These are phyloP conservation scores for Asobara japonica DNA, from an alignment of 1,140 invertebrate genomes.

Conservation along the genomic window DNA sequence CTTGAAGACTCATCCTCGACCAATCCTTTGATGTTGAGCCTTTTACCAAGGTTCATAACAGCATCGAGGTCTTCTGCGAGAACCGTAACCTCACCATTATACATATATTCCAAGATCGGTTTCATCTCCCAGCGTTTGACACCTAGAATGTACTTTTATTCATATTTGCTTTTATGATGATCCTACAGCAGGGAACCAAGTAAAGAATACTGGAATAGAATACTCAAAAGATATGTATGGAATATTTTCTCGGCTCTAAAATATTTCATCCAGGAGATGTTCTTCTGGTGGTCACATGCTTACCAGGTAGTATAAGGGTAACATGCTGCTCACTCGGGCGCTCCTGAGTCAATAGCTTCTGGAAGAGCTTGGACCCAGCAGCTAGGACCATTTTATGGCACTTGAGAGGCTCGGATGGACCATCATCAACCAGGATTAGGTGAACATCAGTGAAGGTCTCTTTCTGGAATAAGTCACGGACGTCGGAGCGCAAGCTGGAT, in stretches of 20 bases:
- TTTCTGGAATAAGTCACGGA: slow-evolving; percentile 84
- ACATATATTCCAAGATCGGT: slow-evolving; percentile 91
- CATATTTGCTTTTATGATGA: no score
- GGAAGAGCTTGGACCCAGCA: slow-evolving; percentile 89
- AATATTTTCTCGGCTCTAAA: no score
- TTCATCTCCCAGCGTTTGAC: slow-evolving; percentile 85
- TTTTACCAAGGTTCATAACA: slow-evolving; percentile 84
- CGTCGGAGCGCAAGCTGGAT: slow-evolving; percentile 83
- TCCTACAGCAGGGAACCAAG: slow-evolving; percentile 85
- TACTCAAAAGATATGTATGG: no score
- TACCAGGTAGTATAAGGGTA: no score
- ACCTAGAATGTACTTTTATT: no score
- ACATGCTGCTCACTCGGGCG: slow-evolving; percentile 78
- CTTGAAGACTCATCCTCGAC: slow-evolving; percentile 62
- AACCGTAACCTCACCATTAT: slow-evolving; percentile 90
- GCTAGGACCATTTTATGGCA: slow-evolving; percentile 85
- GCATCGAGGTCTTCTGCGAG: slow-evolving; percentile 84
- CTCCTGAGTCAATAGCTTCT: slow-evolving; percentile 80
- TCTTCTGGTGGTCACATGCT: no score
- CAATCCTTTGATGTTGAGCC: slow-evolving; percentile 77
- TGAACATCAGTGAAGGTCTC: slow-evolving; percentile 91
- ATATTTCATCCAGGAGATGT: no score
- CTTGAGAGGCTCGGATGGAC: slow-evolving; percentile 78
- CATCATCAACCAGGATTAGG: slow-evolving; percentile 79
- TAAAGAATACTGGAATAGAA: no score